Conservation (phyloP, 2,888 invertebrate genomes). For the Zygothrica quintamaculata region DNA sequence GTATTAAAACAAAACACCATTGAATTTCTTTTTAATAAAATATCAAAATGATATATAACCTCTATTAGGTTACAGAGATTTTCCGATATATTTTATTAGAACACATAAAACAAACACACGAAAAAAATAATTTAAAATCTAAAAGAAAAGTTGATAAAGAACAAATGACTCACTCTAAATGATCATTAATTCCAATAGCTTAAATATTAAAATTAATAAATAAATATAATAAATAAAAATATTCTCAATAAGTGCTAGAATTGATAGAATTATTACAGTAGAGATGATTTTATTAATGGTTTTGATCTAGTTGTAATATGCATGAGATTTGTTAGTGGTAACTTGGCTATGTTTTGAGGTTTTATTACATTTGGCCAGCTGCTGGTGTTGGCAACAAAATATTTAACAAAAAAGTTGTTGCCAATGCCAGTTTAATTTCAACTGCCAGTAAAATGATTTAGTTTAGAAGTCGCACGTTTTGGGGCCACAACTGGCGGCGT, state of each 20-base stretch:
- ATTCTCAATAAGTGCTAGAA: no score
- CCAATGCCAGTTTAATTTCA: constrained; percentile 70
- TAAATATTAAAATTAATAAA: no score
- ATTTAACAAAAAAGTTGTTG: constrained; percentile 71
- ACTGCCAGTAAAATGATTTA: constrained; percentile 77
- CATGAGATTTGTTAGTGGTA: constrained; percentile 5
- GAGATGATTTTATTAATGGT: no score
- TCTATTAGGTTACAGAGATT: constrained; percentile 15
- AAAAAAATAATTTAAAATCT: no score
- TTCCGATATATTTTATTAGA: no score
- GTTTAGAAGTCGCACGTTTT: constrained; percentile 59
- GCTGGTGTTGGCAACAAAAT: constrained; percentile 70
- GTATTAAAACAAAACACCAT: constrained; percentile 35
- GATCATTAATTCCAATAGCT: no score
- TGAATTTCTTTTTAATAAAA: constrained; percentile 28
- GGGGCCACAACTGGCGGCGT: constrained; percentile 22
- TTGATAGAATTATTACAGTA: no score
- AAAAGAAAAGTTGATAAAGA: no score
- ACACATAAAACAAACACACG: no score
- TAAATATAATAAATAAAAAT: no score
- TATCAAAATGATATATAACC: constrained; percentile 41
- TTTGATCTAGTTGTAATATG: constrained; percentile 16
- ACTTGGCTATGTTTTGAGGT: constrained; percentile 35
- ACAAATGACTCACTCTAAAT: no score
- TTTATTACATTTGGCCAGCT: constrained; percentile 67